These are phyloP conservation scores for Lytechinus variegatus DNA, from an alignment of 35 echinoderm and acorn worm genomes.

Conservation along the genomic window DNA sequence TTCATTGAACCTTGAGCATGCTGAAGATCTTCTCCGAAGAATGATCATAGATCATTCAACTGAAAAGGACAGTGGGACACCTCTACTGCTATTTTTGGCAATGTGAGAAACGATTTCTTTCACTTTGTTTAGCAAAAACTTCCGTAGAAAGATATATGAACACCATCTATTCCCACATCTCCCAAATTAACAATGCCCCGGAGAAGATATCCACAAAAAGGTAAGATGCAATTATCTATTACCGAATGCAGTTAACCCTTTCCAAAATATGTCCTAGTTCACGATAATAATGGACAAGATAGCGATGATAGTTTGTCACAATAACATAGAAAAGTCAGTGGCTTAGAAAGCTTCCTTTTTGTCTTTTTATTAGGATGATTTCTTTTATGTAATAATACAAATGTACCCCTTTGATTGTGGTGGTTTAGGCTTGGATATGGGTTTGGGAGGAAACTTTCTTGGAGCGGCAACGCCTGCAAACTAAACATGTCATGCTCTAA, in stretches of 20 bases:
- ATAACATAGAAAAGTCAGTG: conserved; percentile 3
- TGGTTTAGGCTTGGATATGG: background rate
- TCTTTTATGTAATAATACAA: background rate
- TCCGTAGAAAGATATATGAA: background rate
- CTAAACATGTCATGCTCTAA: background rate
- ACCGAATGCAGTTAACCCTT: background rate
- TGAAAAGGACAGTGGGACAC: background rate
- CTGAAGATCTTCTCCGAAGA: too few relatives aligned
- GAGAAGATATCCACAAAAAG: background rate
- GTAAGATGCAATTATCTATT: conserved; percentile 14
- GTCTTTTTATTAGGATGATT: background rate
- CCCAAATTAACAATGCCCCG: background rate
- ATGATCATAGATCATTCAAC: background rate
- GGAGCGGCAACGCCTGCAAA: background rate
- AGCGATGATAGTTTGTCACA: background rate
- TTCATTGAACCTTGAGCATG: too few relatives aligned
- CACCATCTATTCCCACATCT: background rate
- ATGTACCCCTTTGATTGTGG: background rate
- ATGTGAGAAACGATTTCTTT: background rate
- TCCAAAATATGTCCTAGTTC: background rate
- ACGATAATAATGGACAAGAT: background rate
- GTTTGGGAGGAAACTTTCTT: background rate
- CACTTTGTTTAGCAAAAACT: background rate
- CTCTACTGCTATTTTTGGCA: background rate
- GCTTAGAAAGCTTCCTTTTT: background rate